phyloP scores from a whole-genome alignment of 2,888 invertebrate genomes.

The Norana najaformis region DNA sequence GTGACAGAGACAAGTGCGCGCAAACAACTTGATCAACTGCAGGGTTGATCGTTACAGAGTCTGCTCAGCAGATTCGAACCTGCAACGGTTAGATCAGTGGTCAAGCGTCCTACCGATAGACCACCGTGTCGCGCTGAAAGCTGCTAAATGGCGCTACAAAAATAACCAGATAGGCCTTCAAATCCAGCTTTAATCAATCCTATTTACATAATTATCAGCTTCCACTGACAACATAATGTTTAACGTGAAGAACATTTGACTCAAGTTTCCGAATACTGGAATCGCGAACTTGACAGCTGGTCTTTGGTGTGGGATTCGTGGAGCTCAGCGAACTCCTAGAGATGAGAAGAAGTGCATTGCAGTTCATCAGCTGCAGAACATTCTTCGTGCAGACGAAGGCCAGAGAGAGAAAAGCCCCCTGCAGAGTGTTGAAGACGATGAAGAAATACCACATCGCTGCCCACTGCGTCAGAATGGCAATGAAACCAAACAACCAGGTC shows the following conservation, averaged over 20 bases:
- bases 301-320: background rate
- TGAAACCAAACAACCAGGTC: conserved; percentile 64
- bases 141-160: too few relatives aligned
- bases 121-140: too few relatives aligned
- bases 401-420: conserved; percentile 68
- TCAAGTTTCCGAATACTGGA: background rate
- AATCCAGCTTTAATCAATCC: too few relatives aligned
- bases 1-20: too few relatives aligned
- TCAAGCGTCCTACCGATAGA: too few relatives aligned
- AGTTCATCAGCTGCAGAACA: conserved; percentile 44
- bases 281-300: background rate
- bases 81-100: too few relatives aligned
- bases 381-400: conserved; percentile 54
- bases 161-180: too few relatives aligned
- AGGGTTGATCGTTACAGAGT: too few relatives aligned
- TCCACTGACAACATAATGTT: background rate
- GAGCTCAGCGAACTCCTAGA: background rate
- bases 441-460: conserved; percentile 63
- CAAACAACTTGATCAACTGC: too few relatives aligned
- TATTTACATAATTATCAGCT: background rate
- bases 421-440: conserved; percentile 63
- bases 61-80: too few relatives aligned
- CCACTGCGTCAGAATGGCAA: conserved; percentile 58
- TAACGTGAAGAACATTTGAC: background rate
- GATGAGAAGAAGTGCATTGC: too few relatives aligned